Evolutionary conservation across 2,113 vertebrate species (phyloP), one percentile per base, ranked within the genome.

Genomic region (Thunnus thynnus): DNA sequence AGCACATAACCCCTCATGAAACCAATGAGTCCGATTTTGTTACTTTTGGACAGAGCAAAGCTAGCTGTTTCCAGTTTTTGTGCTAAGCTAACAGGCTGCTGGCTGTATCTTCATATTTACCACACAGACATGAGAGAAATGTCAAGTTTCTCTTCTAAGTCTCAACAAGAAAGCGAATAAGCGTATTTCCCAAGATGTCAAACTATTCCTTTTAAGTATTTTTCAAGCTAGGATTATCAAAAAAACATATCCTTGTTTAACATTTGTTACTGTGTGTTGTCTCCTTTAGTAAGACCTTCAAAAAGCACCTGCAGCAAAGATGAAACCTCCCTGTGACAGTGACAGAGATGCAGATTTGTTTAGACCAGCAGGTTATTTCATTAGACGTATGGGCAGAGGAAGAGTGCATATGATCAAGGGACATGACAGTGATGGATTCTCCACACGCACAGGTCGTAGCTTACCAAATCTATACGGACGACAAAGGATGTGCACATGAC

Each of bases 291-390:
- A 22, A 76, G 73, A 80, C 90, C 78, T 89, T 88, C 68, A 80
- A 57, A 66, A 66, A n/a, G 44, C 72, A 57, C 54, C 13, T 14
- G 6, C 63, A 41, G 55, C 72, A 46, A 63, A 77, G 78, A 73
- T 80, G 22, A 87, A 73, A 70, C 69, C 54, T 64, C 20, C 20
- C 68, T n/a, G 27, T 87, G 86, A 90, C 91, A 89, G 74, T 91
- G 91, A 94, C 86, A 66, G 57, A 93, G 83, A 85, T 57, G 83
- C 74, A 78, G 76, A 91, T 94, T 85, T 82, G 89, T 90, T 90
- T 76, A 85, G 83, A 78, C 72, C 83, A 76, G 86, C 89, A 83
- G 92, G 76, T 84, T 86, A 91, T 93, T 93, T 93, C 84, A 95
- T 94, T 90, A 93, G 78, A 91, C 5, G 20, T 57, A 69, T 51